These are phyloP conservation scores for Sebastes wilsoni DNA, from an alignment of 2,797 vertebrate genomes.

Conservation along the genomic window DNA sequence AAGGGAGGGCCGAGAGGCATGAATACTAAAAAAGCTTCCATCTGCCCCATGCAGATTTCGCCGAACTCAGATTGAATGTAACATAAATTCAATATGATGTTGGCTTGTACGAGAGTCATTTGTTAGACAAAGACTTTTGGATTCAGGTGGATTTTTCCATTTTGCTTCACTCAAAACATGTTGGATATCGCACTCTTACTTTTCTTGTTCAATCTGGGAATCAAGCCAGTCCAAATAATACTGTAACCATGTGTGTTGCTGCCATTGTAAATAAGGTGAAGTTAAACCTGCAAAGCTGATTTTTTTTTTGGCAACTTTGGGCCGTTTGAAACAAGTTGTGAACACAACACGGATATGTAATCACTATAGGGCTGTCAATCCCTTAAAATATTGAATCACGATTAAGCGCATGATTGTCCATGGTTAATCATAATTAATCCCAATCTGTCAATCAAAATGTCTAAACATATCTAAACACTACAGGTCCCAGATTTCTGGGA, in stretches of 20 bases:
- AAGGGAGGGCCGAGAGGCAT: constrained; percentile 70
- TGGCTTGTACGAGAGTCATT: constrained; percentile 25
- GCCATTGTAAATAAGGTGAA: neutral
- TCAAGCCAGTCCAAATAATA: constrained; percentile 7
- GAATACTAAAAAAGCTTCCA: constrained; percentile 65
- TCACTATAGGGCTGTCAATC: neutral
- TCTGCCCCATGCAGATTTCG: constrained; percentile 57
- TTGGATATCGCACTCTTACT: constrained; percentile 5
- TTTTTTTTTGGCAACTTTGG: neutral
- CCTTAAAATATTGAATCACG: too few species aligned
- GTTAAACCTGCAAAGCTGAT: neutral
- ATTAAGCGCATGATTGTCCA: too few species aligned
- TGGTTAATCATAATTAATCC: too few species aligned
- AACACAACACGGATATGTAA: neutral
- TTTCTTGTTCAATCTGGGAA: constrained; percentile 6
- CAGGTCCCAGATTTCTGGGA: too few species aligned
- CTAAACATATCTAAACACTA: too few species aligned
- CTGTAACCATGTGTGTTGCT: neutral
- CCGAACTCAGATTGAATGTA: constrained; percentile 32
- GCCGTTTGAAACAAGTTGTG: neutral
- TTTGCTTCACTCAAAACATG: constrained; percentile 10
- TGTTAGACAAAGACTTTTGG: constrained; percentile 40
- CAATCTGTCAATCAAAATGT: too few species aligned
- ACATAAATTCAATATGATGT: constrained; percentile 45
- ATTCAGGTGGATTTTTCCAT: constrained; percentile 11